phyloP scores from a whole-genome alignment of 2,888 invertebrate species.

The Rotaria macrura region DNA sequence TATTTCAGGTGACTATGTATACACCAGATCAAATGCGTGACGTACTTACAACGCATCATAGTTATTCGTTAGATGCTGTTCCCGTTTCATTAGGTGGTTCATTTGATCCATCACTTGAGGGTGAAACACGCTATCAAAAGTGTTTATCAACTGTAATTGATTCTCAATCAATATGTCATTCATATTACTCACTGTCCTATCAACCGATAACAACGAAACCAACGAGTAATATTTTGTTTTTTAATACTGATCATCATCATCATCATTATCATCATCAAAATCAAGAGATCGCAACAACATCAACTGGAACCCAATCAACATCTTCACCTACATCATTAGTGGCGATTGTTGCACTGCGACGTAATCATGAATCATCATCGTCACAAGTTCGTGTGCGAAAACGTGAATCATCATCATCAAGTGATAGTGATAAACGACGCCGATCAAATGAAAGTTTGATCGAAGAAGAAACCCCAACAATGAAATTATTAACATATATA shows the following conservation, averaged over 20 bases:
- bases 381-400: neutral
- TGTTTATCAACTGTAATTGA: neutral
- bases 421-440: neutral
- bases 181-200: neutral
- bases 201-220: neutral
- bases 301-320: neutral
- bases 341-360: neutral
- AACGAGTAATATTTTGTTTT: neutral
- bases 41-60: neutral
- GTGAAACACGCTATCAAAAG: neutral
- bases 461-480: neutral
- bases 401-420: conserved; percentile 15
- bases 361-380: neutral
- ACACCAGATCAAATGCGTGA: neutral
- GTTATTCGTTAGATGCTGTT: neutral
- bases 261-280: neutral
- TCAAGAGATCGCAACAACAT: neutral
- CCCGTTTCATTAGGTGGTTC: neutral
- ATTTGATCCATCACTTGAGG: neutral
- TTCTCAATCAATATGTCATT: neutral
- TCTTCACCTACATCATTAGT: neutral
- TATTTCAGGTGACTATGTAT: neutral
- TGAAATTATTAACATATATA: neutral
- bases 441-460: neutral
- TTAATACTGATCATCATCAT: neutral